Evolutionary conservation across 1,140 invertebrate genomes (phyloP).

Genomic region (Nylanderia fulva): DNA sequence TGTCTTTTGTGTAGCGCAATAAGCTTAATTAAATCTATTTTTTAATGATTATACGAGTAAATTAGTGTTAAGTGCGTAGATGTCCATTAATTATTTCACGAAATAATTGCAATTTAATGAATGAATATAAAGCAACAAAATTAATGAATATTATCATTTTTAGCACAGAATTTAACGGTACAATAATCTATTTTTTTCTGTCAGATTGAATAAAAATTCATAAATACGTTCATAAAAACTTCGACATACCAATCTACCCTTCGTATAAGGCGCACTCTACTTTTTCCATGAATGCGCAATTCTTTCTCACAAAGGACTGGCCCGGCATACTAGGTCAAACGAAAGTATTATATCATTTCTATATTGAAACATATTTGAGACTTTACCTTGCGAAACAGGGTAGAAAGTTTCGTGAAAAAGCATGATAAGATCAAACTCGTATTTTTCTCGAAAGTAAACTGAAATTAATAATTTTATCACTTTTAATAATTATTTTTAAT

Average conservation of each 20-base stretch:
- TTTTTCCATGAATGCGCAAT: conserved; percentile 42
- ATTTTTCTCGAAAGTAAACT: not conserved
- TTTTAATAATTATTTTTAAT: not conserved
- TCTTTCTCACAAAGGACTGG: conserved; percentile 30
- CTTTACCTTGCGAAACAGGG: not conserved
- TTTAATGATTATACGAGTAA: not conserved
- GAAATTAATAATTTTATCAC: not conserved
- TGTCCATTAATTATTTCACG: conserved; percentile 4
- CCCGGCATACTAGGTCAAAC: conserved; percentile 31
- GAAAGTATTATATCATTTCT: conserved; percentile 53
- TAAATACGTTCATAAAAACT: conserved; percentile 31
- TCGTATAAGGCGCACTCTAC: conserved; percentile 11
- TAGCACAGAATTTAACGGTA: not conserved
- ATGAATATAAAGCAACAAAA: not conserved
- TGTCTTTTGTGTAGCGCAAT: conserved; percentile 25
- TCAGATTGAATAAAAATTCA: not conserved
- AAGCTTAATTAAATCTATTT: conserved; percentile 32
- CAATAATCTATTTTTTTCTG: conserved; percentile 11
- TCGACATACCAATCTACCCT: conserved; percentile 13
- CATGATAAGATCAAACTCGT: not conserved
- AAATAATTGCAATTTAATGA: not conserved
- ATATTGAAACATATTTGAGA: conserved; percentile 23
- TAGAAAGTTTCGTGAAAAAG: conserved; percentile 1
- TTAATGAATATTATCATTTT: not conserved
- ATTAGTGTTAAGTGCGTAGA: not conserved